These are phyloP conservation scores for Lophius americanus DNA, from an alignment of 2,797 vertebrate genomes.

Conservation along the genomic window DNA sequence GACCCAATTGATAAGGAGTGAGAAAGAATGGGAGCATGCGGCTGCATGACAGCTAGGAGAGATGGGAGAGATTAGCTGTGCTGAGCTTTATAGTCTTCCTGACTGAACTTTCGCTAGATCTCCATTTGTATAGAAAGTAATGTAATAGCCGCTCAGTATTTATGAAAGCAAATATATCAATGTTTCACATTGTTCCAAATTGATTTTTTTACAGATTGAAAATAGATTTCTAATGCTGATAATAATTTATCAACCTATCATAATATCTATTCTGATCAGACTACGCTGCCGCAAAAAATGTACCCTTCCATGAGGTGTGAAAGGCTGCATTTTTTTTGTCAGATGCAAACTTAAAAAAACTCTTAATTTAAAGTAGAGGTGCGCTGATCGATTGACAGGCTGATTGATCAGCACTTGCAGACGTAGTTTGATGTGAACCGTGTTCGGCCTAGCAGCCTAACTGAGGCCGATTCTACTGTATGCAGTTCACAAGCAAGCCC, in stretches of 20 bases:
- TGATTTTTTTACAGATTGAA: constrained; percentile 15
- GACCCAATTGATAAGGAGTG: too few relatives aligned
- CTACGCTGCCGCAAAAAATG: constrained; percentile 11
- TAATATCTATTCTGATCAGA: constrained; percentile 10
- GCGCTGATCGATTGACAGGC: not conserved
- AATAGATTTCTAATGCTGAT: constrained; percentile 10
- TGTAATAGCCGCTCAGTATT: constrained; percentile 12
- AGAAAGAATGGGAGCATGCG: too few relatives aligned
- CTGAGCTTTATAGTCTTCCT: too few relatives aligned
- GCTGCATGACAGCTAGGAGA: too few relatives aligned
- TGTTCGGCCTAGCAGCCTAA: too few relatives aligned
- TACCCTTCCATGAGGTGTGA: constrained; percentile 3
- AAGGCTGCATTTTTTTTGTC: not conserved
- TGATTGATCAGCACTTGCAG: too few relatives aligned
- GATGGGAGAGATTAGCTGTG: too few relatives aligned
- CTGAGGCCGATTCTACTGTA: too few relatives aligned
- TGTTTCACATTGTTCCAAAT: constrained; percentile 7
- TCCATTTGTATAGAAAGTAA: not conserved
- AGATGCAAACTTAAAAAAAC: constrained; percentile 27
- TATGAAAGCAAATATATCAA: constrained; percentile 19
- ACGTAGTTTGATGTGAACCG: too few relatives aligned
- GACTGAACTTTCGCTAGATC: too few relatives aligned
- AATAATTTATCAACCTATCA: constrained; percentile 10
- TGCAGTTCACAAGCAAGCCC: too few relatives aligned
- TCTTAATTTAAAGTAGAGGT: constrained; percentile 24